These are phyloP conservation scores for Podarcis cretensis DNA, from an alignment of 2,113 vertebrate species.

Conservation along the genomic window DNA sequence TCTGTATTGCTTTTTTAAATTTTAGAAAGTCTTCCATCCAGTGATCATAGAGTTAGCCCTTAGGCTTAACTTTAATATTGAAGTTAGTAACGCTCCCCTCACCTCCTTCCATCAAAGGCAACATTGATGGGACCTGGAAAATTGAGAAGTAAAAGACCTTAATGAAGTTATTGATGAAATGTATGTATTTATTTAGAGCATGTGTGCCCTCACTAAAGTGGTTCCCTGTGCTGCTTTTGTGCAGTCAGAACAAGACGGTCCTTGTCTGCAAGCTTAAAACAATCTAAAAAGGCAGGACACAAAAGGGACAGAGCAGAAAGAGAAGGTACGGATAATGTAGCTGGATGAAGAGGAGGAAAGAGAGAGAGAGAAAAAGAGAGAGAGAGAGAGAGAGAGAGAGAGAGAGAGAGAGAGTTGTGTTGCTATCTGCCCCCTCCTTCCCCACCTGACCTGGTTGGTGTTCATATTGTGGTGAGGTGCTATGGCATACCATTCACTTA, in stretches of 20 bases:
- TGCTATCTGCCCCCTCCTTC: neutral
- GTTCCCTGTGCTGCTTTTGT: too few relatives aligned
- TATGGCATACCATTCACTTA: neutral
- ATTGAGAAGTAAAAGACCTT: neutral
- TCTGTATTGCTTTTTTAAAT: neutral
- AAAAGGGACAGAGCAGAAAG: neutral
- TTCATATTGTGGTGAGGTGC: neutral
- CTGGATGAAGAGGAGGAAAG: neutral
- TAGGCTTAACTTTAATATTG: neutral
- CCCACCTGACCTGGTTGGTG: neutral
- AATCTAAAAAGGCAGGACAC: neutral
- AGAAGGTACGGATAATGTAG: neutral
- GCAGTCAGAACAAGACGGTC: too few relatives aligned
- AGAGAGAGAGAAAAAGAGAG: neutral
- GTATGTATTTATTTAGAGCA: neutral
- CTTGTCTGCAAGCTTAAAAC: too few relatives aligned
- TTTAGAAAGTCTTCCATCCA: too few relatives aligned
- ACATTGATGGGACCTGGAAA: neutral
- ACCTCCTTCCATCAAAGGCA: neutral
- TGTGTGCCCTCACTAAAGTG: neutral
- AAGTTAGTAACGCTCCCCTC: neutral
- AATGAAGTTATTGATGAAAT: neutral
- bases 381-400: neutral
- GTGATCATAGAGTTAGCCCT: too few relatives aligned
- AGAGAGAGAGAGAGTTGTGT: neutral